Base-by-base conservation (phyloP, 2,888 invertebrate genomes). In the Archaeoteleia sp. region DNA sequence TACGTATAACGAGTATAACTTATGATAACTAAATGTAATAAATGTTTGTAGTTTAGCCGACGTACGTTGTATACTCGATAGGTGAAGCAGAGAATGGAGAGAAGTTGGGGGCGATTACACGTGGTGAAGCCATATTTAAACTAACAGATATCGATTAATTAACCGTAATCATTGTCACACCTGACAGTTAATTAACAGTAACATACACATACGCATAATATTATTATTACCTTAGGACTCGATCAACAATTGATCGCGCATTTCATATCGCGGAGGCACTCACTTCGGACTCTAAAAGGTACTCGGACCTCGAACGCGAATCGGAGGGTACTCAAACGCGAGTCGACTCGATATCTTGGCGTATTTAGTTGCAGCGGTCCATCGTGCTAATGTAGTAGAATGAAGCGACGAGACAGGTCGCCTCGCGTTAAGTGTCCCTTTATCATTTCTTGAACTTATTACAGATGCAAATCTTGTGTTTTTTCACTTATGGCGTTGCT, bases 401-500 rank as follows among this genome's bases (percentile, higher is more conserved):
- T 32, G 48, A 23, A 14, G 27, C 4, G 5, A 13, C 17, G 60
- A 58, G 57, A 63, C 53, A 27, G 2, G 32, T 9, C 39, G 54
- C 8, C 60, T 63, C 54, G 62, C 55, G 62, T 17, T 40, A 34
- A 74, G 76, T 76, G 76, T 67, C 74, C 74, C 80, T 74, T 65
- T 71, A 74, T 75, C 73, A 81, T 82, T 78, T 42, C n/a, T 80
- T 81, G 77, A 73, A 82, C 77, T 81, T 82, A 80, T 81, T 82
- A 80, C 78, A 78, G 81, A 80, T 83, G 80, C 82, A 85, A n/a
- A 78, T 81, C 78, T 85, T 85, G 77, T 78, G 85, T 85, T 85
- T 75, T 75, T 85, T 85, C 83, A 84, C 84, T 85, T 85, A 85
- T 78, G 76, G 77, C 78, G 79, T 85, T 85, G 79, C 79, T 85